Base-by-base conservation (phyloP, 2,888 invertebrate genomes). In the Chrysolina haemoptera region DNA sequence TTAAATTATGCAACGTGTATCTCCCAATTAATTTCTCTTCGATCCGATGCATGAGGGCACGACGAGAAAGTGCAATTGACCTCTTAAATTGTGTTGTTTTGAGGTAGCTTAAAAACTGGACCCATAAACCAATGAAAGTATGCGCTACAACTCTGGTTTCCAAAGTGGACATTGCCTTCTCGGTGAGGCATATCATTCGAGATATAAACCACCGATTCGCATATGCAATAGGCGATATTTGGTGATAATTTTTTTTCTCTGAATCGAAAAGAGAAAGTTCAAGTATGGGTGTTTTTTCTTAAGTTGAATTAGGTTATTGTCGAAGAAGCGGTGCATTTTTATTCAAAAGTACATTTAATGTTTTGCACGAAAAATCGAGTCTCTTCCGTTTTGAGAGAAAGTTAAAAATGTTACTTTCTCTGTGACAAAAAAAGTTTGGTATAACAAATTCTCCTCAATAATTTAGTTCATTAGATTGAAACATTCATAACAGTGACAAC, bases 101-200 rank as follows among this genome's bases (percentile, higher is more conserved):
- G 74, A 78, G 75, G 68, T 72, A 68, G 77, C 79, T 77, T 77
- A 84, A 84, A 84, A 84, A 84, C 83, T 84, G 83, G 84, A 80
- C 82, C 68, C 82, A 82, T 84, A 83, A 83, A 83, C 78, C 82
- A 80, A 83, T 77, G 82, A 82, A 84, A 84, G 83, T 82, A 82
- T 81, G 82, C 81, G 78, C 78, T 79, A 78, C 79, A 78, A 79
- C 75, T 80, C 76, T 76, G 79, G 75, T 78, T 78, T 80, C 76
- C 75, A 72, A 78, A 76, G 76, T 78, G 79, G 79, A 73, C 78
- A 77, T 80, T 77, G 79, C 79, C 80, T 78, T 80, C 76, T 79
- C 62, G 66, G 70, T 62, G 70, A 62, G 70, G 70, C 73, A 66
- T 67, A 67, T 63, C 62, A 62, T 40, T 62, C 50, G 69, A 73